phyloP scores from a whole-genome alignment of 2,888 invertebrate species.

The Acanthococcus lagerstroemiae region DNA sequence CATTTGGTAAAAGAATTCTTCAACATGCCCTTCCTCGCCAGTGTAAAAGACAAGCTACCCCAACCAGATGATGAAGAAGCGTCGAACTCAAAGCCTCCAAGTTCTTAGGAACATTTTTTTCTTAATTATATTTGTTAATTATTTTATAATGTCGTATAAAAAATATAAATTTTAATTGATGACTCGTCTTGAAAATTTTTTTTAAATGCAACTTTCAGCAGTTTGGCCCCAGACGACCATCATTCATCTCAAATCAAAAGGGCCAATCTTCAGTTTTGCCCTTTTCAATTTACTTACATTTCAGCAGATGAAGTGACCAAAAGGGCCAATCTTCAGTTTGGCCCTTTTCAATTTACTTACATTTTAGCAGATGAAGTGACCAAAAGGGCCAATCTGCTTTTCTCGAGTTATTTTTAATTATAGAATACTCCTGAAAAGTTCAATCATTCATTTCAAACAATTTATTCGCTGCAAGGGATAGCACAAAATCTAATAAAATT shows the following conservation, averaged over 20 bases:
- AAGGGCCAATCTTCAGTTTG: constrained; percentile 6
- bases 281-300: not conserved
- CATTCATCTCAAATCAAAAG: not conserved
- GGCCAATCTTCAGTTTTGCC: not conserved
- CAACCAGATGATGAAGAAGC: not conserved
- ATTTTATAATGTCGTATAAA: no score
- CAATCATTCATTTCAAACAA: not conserved
- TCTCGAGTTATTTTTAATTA: not conserved
- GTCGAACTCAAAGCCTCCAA: no score
- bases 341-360: not conserved
- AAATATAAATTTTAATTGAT: no score
- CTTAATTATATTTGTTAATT: no score
- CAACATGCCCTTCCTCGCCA: not conserved
- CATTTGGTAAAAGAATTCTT: not conserved
- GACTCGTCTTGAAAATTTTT: no score
- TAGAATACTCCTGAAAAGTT: not conserved
- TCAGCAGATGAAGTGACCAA: not conserved
- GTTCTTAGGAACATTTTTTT: no score
- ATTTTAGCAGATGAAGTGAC: not conserved
- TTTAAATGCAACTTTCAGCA: no score
- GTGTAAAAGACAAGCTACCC: not conserved
- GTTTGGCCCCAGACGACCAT: not conserved
- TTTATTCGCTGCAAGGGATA: not conserved
- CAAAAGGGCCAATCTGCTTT: constrained; percentile 5
- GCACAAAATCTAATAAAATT: not conserved